Conservation (phyloP, 1,140 invertebrate species). For the Plectrocnemia conspersa region DNA sequence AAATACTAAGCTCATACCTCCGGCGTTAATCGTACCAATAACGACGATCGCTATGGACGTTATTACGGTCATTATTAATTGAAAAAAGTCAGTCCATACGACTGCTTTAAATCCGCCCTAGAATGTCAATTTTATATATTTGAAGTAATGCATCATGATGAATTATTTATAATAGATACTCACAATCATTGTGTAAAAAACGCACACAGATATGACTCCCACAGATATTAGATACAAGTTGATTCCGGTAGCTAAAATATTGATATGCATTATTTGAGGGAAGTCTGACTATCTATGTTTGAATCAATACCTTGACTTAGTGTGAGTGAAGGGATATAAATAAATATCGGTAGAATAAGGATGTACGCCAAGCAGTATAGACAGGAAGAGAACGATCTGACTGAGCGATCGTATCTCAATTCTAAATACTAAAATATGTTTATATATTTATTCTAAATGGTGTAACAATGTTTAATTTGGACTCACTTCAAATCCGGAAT, state of each 20-base stretch:
- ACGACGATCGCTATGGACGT: conserved; percentile 65
- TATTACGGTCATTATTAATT: conserved; percentile 72
- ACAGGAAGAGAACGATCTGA: neutral
- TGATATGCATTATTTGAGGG: neutral
- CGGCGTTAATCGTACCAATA: conserved; percentile 61
- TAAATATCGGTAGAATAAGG: neutral
- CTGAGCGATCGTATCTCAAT: neutral
- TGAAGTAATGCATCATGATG: neutral
- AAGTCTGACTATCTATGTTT: neutral
- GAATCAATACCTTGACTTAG: neutral
- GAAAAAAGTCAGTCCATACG: conserved; percentile 83
- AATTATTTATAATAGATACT: neutral
- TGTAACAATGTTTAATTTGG: too few relatives aligned
- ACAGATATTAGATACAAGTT: neutral
- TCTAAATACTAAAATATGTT: conserved; percentile 8
- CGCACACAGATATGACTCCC: neutral
- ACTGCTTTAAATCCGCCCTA: conserved; percentile 83
- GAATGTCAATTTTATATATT: neutral
- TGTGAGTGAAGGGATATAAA: conserved; percentile 1
- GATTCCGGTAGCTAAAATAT: neutral
- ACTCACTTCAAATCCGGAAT: too few relatives aligned
- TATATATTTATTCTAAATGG: neutral
- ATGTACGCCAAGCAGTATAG: neutral
- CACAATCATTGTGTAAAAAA: neutral
- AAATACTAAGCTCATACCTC: conserved; percentile 62